Conservation (phyloP, 2,797 vertebrate species). For the Enteromius viviparus region DNA sequence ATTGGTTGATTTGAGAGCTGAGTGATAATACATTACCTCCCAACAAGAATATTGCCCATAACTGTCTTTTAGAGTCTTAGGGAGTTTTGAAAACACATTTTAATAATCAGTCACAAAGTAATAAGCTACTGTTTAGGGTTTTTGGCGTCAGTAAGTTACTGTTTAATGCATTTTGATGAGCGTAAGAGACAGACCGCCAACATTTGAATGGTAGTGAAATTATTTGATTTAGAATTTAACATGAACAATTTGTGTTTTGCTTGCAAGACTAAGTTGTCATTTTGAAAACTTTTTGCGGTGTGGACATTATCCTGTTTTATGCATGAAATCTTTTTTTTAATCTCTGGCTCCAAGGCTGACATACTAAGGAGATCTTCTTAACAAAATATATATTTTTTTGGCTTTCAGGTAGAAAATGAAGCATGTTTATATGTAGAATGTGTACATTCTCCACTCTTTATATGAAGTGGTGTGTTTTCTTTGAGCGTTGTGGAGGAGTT, state of each 20-base stretch:
- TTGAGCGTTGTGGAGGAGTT: constrained; percentile 34
- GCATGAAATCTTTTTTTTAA: not conserved
- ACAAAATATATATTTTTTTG: not conserved
- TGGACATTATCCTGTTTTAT: not conserved
- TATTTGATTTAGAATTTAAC: not conserved
- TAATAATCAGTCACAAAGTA: not conserved
- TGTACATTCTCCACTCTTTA: constrained; percentile 1
- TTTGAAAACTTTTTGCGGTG: not conserved
- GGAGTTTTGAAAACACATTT: not conserved
- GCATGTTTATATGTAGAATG: constrained; percentile 15
- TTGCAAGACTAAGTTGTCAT: not conserved
- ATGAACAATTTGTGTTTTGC: not conserved
- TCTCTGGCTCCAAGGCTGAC: not conserved
- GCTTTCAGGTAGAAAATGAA: not conserved
- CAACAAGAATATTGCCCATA: not conserved
- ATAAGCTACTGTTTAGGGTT: not conserved
- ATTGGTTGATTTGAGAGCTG: not conserved
- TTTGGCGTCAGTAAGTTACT: not conserved
- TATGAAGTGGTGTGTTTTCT: constrained; percentile 38
- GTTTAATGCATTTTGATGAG: not conserved
- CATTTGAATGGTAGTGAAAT: not conserved
- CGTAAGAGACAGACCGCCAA: not conserved
- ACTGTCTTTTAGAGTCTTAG: not conserved
- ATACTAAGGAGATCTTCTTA: not conserved
- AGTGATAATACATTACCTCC: not conserved